phyloP scores from a whole-genome alignment of 1,140 invertebrate species.

The Drosophila repleta region DNA sequence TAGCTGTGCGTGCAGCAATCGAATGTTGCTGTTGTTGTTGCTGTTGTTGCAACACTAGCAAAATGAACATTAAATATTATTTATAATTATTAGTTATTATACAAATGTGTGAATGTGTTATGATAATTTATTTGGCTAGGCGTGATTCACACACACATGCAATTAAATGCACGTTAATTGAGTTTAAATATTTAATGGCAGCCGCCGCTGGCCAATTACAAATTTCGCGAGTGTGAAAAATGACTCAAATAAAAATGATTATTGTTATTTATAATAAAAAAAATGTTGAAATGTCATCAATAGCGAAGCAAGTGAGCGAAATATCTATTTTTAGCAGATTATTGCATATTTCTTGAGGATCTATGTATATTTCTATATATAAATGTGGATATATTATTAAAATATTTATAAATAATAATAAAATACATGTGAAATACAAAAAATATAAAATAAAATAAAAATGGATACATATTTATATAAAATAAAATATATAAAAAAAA shows the following conservation, averaged over 20 bases:
- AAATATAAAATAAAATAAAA: too few relatives aligned
- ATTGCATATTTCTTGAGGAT: too few relatives aligned
- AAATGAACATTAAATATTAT: conserved; percentile 34
- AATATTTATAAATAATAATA: too few relatives aligned
- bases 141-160: conserved; percentile 2
- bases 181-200: conserved; percentile 34
- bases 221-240: conserved; percentile 15
- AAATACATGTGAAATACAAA: too few relatives aligned
- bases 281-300: conserved; percentile 9
- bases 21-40: background rate
- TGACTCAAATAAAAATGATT: background rate
- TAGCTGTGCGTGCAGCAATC: conserved; percentile 6
- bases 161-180: conserved; percentile 32
- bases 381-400: background rate
- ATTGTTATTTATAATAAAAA: conserved; percentile 8
- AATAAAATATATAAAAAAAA: too few relatives aligned
- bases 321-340: too few relatives aligned
- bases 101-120: background rate
- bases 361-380: too few relatives aligned
- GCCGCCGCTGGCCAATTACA: conserved; percentile 5
- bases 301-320: background rate
- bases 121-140: conserved; percentile 22
- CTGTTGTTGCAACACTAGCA: conserved; percentile 29
- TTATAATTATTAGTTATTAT: conserved; percentile 32
- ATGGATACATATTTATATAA: too few relatives aligned